These are phyloP conservation scores for Frankliniella intonsa DNA, from an alignment of 2,888 invertebrate species.

Conservation along the genomic window DNA sequence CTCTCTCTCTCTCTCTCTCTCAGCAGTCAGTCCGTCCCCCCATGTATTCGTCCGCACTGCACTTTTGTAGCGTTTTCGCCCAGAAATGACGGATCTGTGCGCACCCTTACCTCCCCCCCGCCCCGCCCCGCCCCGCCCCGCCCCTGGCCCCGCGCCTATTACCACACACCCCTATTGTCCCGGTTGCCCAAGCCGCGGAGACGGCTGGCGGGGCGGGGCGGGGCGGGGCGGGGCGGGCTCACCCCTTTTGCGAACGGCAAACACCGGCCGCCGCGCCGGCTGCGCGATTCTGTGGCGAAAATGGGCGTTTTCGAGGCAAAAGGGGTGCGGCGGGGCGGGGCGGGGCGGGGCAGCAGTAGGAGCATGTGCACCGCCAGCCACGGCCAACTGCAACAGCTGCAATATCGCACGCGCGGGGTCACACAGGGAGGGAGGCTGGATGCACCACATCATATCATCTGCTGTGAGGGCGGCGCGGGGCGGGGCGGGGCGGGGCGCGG, in stretches of 20 bases:
- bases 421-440: too few relatives aligned
- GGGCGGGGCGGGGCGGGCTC: background rate
- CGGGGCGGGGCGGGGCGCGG: too few relatives aligned
- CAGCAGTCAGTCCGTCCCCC: conserved; percentile 28
- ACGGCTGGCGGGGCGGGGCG: background rate
- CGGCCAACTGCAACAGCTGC: too few relatives aligned
- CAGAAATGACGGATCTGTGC: conserved; percentile 27
- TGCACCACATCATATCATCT: too few relatives aligned
- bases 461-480: too few relatives aligned
- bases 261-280: background rate
- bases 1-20: background rate
- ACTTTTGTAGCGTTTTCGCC: conserved; percentile 27
- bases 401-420: too few relatives aligned
- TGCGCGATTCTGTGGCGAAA: background rate
- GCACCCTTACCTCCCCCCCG: background rate
- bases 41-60: background rate
- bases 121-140: conserved; percentile 2
- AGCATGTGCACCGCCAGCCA: too few relatives aligned
- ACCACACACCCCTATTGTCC: background rate
- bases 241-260: background rate
- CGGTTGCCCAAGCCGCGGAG: conserved; percentile 10
- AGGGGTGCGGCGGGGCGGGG: background rate
- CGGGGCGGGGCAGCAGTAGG: background rate
- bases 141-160: background rate
- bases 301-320: background rate